Conservation (phyloP, 2,797 vertebrate species). For the Crotalus adamanteus region DNA sequence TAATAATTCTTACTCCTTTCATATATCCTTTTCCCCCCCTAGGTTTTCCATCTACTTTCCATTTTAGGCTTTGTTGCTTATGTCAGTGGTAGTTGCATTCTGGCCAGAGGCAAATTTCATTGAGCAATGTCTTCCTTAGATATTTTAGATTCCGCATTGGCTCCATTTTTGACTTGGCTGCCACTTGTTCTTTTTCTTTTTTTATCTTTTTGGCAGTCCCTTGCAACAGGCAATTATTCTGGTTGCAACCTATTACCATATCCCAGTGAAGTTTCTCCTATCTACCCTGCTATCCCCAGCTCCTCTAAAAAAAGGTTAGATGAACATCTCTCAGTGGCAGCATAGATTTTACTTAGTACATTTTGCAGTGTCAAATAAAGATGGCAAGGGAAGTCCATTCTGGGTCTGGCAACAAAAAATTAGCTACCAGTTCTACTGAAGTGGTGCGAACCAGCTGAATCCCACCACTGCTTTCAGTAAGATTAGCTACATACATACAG, state of each 20-base stretch:
- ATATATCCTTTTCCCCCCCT: neutral
- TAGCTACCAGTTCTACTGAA: too few species aligned
- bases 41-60: neutral
- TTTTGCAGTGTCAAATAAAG: neutral
- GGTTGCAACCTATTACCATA: neutral
- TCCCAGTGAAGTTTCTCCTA: neutral
- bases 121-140: neutral
- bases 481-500: neutral
- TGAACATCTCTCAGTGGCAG: neutral
- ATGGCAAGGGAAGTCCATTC: neutral
- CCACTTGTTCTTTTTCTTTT: neutral
- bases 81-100: neutral
- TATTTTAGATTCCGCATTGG: neutral
- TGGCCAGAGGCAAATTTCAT: neutral
- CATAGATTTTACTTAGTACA: neutral
- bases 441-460: too few species aligned
- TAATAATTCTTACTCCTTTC: neutral
- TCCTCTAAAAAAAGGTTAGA: neutral
- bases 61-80: neutral
- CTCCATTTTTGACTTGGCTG: neutral
- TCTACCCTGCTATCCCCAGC: neutral
- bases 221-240: neutral
- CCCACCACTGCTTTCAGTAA: neutral
- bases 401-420: too few species aligned
- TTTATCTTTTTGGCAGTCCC: neutral